Base-by-base conservation (phyloP, 2,888 invertebrate genomes). In the Tenthredo amoena region DNA sequence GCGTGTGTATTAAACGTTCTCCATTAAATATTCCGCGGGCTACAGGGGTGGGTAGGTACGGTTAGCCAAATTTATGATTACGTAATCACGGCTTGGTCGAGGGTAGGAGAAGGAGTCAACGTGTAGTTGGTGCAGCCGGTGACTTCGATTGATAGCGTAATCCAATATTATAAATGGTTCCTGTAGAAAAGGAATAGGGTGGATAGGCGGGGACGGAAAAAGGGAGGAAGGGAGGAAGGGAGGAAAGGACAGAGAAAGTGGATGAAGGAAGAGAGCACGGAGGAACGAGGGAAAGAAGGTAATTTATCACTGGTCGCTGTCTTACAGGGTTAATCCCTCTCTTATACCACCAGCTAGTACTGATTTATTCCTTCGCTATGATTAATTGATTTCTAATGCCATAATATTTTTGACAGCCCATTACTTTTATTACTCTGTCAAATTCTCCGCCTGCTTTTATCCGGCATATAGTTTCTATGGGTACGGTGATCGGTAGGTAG, bases 61-160 rank as follows among this genome's bases (percentile, higher is more conserved):
- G 82, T 83, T 83, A 68, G 31, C 68, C 68, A 83, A 83, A 83
- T 83, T 83, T 71, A 83, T 83, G 83, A 68, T 83, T 83, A 71
- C 31, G 83, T 83, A 83, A 83, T 83, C 83, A 83, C 68, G 68
- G 68, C 68, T 26, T 68, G 83, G 81, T 18, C 65, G 6, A 18
- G 21, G 4, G 9, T 10, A 12, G 68, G 31, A 7, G 9, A 3
- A 58, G 40, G 21, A 62, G 79, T 81, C 47, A 83, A 68, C 43
- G 68, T 65, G 65, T 83, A 83, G 43, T 71, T 62, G 83, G 43
- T 83, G 81, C 82, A 84, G 77, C 86, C 86, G 86, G 88, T 89
- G 90, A 90, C 90, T 90, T 88, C 90, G 90, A 91, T 89, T 88
- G 90, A 90, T 90, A 88, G 89, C 88, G 88, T 90, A 90, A 91